Evolutionary conservation across 1,140 invertebrate genomes (phyloP).

Genomic region (Sinella curviseta): DNA sequence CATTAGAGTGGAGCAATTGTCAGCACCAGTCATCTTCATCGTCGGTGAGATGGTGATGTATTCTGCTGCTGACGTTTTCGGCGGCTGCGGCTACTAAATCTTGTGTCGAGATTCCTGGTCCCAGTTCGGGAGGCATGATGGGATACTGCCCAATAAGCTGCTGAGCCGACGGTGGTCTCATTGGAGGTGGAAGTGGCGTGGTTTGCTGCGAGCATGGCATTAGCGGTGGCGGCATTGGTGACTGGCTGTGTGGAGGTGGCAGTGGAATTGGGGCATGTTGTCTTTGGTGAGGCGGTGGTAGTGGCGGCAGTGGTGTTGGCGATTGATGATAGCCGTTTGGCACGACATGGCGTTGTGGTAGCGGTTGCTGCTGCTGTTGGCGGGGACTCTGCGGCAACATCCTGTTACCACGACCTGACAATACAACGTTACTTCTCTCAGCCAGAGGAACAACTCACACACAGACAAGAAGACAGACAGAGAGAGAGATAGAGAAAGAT

Average conservation of each 20-base stretch:
- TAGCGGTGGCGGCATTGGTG: conserved; percentile 17
- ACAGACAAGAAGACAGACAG: background rate
- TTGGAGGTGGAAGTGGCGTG: too few species aligned
- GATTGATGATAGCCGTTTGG: conserved; percentile 42
- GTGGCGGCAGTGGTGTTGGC: conserved; percentile 23
- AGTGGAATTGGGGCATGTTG: conserved; percentile 1
- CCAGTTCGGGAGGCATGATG: conserved; percentile 36
- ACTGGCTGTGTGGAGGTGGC: conserved; percentile 9
- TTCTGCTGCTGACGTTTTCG: background rate
- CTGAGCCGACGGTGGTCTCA: too few species aligned
- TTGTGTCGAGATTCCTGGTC: conserved; percentile 35
- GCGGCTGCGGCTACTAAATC: background rate
- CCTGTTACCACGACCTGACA: conserved; percentile 43
- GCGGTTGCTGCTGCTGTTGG: background rate
- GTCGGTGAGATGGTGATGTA: conserved; percentile 39
- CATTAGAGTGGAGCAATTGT: conserved; percentile 42
- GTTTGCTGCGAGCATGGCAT: background rate
- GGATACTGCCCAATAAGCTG: conserved; percentile 25
- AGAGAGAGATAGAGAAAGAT: background rate
- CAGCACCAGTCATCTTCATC: conserved; percentile 50
- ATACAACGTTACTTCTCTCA: conserved; percentile 28
- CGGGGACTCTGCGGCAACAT: conserved; percentile 43
- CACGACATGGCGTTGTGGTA: conserved; percentile 35
- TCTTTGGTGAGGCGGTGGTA: background rate
- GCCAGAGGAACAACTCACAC: background rate